phyloP scores from a whole-genome alignment of 2,888 invertebrate species.

The Mesochorus sp. region DNA sequence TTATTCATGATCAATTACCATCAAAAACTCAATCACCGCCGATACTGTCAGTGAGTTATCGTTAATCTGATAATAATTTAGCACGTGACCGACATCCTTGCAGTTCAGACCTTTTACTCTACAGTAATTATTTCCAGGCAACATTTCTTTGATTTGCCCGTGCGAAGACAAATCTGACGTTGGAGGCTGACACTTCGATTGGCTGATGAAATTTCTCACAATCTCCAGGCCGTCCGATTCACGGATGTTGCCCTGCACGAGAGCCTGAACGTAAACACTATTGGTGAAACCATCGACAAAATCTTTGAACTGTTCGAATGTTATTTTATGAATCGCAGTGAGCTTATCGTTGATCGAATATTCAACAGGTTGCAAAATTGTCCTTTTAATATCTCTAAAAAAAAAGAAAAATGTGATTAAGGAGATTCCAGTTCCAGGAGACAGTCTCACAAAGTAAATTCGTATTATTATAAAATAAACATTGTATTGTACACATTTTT shows the following conservation, averaged over 20 bases:
- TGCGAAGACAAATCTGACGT: constrained; percentile 82
- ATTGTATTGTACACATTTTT: too few relatives aligned
- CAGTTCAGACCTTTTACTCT: constrained; percentile 88
- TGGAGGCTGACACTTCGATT: constrained; percentile 84
- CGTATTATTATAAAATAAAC: too few relatives aligned
- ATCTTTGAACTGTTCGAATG: constrained; percentile 84
- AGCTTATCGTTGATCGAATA: constrained; percentile 88
- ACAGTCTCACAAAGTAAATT: too few relatives aligned
- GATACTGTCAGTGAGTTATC: constrained; percentile 85
- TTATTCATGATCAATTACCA: neutral
- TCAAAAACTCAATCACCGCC: constrained; percentile 74
- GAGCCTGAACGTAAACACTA: constrained; percentile 87
- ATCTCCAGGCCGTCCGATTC: constrained; percentile 85
- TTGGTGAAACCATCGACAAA: constrained; percentile 85
- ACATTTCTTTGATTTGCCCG: constrained; percentile 86
- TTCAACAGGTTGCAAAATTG: constrained; percentile 86
- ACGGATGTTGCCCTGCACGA: constrained; percentile 92
- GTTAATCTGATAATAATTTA: constrained; percentile 93
- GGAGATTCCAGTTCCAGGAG: too few relatives aligned
- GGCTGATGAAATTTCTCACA: constrained; percentile 84
- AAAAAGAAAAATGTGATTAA: constrained; percentile 53
- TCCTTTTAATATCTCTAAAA: constrained; percentile 87
- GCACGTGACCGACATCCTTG: constrained; percentile 90
- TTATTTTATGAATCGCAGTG: constrained; percentile 83
- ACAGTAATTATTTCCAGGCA: constrained; percentile 86